Base-by-base conservation (phyloP, 2,888 invertebrate species). In the Mesorhabditis spiculigera region DNA sequence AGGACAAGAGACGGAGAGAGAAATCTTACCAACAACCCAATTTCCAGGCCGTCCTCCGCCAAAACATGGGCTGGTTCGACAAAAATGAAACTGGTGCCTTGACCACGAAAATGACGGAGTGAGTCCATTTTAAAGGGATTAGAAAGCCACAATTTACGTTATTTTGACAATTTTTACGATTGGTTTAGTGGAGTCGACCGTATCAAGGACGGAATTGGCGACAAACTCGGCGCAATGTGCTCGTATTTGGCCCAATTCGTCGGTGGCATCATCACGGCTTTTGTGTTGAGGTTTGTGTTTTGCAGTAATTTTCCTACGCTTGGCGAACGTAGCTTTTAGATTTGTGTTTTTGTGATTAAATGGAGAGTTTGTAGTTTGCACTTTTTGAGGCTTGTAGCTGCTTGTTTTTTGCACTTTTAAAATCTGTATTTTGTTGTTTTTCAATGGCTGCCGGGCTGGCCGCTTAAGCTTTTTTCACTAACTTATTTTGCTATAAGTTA, bases 91-190 rank as follows among this genome's bases (percentile, higher is more conserved):
- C 86, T 42, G 88, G 88, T 13, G 87, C 87, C 76, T 81, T 88
- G 65, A 87, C 87, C 4, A 86, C 86, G 4, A 87, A 88, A 76
- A 81, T 89, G 63, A 87, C 88, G 13, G 88, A 88, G 88, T 88
- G 85, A 80, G 86, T 71, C 3, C 44, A n/a, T 5, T 65, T 28
- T 50, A 85, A 8, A 16, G 28, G 67, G 8, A 67, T 67, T 28
- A 62, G 28, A 28, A 28, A 28, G 3, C 3, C 28, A 28, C 28
- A 28, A 28, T 28, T 28, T 1, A 28, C 28, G 43, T 6, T 4
- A 43, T 42, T 69, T 73, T 67, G 8, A 6, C 10, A 58, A 42
- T 67, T 67, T 58, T 42, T 16, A 10, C 13, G 13, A 16, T 13
- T n/a, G 62, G 58, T 75, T 71, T 70, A 82, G 82, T 63, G 83